Base-by-base conservation (phyloP, 2,797 vertebrate species). In the Epinephelus awoara region DNA sequence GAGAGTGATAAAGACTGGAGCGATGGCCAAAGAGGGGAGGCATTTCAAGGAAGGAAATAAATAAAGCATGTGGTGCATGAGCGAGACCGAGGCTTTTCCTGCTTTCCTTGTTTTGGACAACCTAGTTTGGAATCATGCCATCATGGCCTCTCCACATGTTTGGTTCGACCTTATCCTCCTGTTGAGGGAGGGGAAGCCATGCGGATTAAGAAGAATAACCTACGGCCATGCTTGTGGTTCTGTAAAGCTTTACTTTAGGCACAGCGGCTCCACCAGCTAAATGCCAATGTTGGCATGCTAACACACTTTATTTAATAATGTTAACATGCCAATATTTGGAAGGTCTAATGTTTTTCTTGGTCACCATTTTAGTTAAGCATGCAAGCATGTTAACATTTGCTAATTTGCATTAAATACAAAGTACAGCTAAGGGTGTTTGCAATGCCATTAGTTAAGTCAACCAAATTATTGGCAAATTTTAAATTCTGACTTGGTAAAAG, bases 1-100 rank as follows among this genome's bases (percentile, higher is more conserved):
- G 75, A 55, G 61, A 74, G 72, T 66, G 80, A 89, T 89, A 83
- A 86, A 86, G 64, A 82, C 64, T 59, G 62, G 40, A 55, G 44
- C 6, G 44, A 74, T 75, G 71, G 68, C 67, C 69, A 66, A 83
- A 71, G 67, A 72, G 17, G 19, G 44, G 25, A 77, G 47, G 68
- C 1, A 46, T 73, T 74, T 76, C 13, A 64, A 79, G 70, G 46
- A 44, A 76, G 72, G 44, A 65, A 80, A 75, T 66, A 67, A 74
- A 76, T 72, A 47, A 73, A 14, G 56, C 27, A 52, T 70, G 38
- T 50, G 46, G 15, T 62, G 15, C 13, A 63, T 75, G 27, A 77
- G 29, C 65, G 27, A 82, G 17, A 47, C 18, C 6, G 23, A 4
- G 47, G 66, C 51, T 71, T 61, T 11, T 54, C 49, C 19, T 68